Conservation (phyloP, 2,888 invertebrate genomes). For the Trichopria drosophilae region DNA sequence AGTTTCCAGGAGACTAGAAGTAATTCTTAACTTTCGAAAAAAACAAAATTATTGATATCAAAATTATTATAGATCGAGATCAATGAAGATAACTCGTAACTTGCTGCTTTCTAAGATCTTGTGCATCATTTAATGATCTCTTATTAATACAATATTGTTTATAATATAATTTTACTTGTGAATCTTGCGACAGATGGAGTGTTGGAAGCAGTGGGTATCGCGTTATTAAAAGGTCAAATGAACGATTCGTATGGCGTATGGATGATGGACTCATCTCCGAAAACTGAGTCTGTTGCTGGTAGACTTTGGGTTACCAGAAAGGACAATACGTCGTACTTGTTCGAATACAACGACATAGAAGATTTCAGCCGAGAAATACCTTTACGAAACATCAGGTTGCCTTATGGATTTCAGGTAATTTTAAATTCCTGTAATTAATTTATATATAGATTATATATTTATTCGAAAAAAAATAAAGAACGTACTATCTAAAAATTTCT, state of each 20-base stretch:
- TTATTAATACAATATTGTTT: too few relatives aligned
- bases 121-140: background rate
- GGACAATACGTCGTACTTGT: conserved; percentile 71
- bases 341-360: conserved; percentile 77
- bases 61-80: too few relatives aligned
- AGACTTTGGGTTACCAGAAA: conserved; percentile 85
- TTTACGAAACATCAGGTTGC: conserved; percentile 51
- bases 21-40: too few relatives aligned
- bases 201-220: conserved; percentile 89
- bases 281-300: conserved; percentile 63
- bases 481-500: too few relatives aligned
- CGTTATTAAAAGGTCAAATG: conserved; percentile 82
- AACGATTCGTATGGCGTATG: conserved; percentile 81
- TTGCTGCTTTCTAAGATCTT: too few relatives aligned
- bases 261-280: conserved; percentile 75
- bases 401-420: conserved; percentile 61
- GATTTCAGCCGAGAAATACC: conserved; percentile 63
- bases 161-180: too few relatives aligned
- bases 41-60: too few relatives aligned
- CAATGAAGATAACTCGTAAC: too few relatives aligned
- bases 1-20: too few relatives aligned
- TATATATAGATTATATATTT: too few relatives aligned
- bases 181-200: conserved; percentile 77
- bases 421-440: too few relatives aligned
- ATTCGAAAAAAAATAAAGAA: too few relatives aligned